Base-by-base conservation (phyloP, 2,113 vertebrate genomes). In the Tichodroma muraria region DNA sequence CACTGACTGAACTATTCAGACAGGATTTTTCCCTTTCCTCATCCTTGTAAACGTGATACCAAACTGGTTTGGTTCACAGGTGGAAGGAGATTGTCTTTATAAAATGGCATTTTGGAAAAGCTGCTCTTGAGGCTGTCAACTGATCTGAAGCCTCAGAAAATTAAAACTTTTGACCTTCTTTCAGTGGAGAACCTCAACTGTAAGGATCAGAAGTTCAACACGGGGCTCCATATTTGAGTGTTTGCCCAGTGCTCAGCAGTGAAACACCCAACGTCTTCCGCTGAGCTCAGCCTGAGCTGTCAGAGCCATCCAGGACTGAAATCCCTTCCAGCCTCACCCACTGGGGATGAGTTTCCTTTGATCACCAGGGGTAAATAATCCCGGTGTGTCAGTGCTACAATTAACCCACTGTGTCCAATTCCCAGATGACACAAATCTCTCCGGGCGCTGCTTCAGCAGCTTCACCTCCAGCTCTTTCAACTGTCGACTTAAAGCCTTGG, bases 311-410 rank as follows among this genome's bases (percentile, higher is more conserved):
- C 79, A 59, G 3, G 5, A 6, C 54, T 88, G 71, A 56, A 96
- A 95, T 90, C 90, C 93, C 79, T 80, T 52, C 88, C 81, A 96
- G 82, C 91, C 94, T 95, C 93, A 68, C 91, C 82, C 93, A 45
- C 35, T 66, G 71, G 30, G 84, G 64, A 60, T 15, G 60, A 78
- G 76, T 4, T 80, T 10, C 76, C 91, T 96, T 96, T 97, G 95
- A 97, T 95, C 94, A 92, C 27, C 52, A 3, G 37, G 8, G 52
- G 54, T 17, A 4, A 91, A 50, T 91, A 95, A 95, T 90, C 91
- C 79, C n/a, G 1, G 54, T 12, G 81, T 91, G 87, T 82, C 85
- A 27, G 53, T 14, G 69, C 38, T 75, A 88, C 94, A 96, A 93
- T 91, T 92, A 96, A 88, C 76, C 64, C 93, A 18, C 85, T 95